phyloP scores from a whole-genome alignment of 2,888 invertebrate genomes.

The Temnothorax unifasciatus region DNA sequence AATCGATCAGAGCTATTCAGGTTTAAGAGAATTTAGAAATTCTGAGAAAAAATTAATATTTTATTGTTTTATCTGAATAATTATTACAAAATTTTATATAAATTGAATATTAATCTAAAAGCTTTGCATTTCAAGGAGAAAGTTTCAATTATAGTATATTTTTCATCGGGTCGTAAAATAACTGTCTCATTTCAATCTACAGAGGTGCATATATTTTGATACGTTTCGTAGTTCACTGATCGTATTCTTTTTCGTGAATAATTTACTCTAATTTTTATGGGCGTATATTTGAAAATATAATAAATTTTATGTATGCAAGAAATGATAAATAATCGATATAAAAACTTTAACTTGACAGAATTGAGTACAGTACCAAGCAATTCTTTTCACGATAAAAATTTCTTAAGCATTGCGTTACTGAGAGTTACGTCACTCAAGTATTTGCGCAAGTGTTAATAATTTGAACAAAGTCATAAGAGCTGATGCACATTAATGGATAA shows the following conservation, averaged over 20 bases:
- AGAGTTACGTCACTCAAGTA: background rate
- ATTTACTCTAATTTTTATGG: background rate
- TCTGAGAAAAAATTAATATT: background rate
- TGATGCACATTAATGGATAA: background rate
- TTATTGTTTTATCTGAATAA: slow-evolving; percentile 1
- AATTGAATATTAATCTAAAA: background rate
- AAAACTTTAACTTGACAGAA: background rate
- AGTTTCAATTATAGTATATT: background rate
- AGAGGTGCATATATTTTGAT: background rate
- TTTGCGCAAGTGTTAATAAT: slow-evolving; percentile 31
- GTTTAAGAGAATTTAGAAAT: background rate
- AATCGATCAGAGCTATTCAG: background rate
- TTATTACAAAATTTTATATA: background rate
- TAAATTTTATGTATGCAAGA: background rate
- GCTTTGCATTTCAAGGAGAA: background rate
- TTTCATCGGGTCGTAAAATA: background rate
- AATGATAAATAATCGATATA: background rate
- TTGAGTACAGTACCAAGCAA: background rate
- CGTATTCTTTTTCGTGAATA: background rate
- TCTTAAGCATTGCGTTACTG: slow-evolving; percentile 5
- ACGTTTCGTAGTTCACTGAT: background rate
- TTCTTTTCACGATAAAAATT: background rate
- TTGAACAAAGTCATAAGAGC: slow-evolving; percentile 21
- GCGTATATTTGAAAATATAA: background rate
- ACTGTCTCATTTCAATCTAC: background rate